Base-by-base conservation (phyloP, 2,888 invertebrate species). In the Torymus texanus region DNA sequence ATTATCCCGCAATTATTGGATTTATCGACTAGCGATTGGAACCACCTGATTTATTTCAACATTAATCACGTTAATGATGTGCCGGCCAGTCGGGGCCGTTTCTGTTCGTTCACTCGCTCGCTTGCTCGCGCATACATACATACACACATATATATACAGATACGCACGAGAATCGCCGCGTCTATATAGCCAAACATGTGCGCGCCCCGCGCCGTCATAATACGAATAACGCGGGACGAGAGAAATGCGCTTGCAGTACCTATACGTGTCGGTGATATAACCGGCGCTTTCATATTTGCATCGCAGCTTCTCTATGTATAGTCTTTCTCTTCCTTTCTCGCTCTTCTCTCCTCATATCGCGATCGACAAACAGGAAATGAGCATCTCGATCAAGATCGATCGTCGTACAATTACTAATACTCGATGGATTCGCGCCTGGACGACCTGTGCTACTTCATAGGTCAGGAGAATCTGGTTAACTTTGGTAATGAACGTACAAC, bases 61-160 rank as follows among this genome's bases (percentile, higher is more conserved):
- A 90, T 90, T 90, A 89, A 90, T 90, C 90, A 90, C 88, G 87
- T 88, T 89, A 90, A 90, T 90, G 89, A 90, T 89, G 89, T 87
- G 86, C 87, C 86, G 83, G 82, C 84, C 84, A 83, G 84, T 84
- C 84, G 83, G 18, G 41, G 79, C 83, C 83, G 81, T 75, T 74
- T 74, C 66, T 55, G 16, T 53, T 59, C 71, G 21, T 14, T 50
- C 58, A 2, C 65, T 10, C 50, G 14, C 68, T 50, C 76, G 14
- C 68, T 50, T 70, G 58, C 53, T 11, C 51, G 24, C 55, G 18
- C 61, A 29, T 14, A 18, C 10, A 63, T 29, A 29, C 29, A 8
- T 8, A 41, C 8, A 41, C 41, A 41, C 1, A 8, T 8, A 41
- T 8, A 8, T 1, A 41, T 8, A 41, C 29, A 41, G 8, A 8